Evolutionary conservation across 2,888 invertebrate species (phyloP).

Genomic region (Acheta domesticus): DNA sequence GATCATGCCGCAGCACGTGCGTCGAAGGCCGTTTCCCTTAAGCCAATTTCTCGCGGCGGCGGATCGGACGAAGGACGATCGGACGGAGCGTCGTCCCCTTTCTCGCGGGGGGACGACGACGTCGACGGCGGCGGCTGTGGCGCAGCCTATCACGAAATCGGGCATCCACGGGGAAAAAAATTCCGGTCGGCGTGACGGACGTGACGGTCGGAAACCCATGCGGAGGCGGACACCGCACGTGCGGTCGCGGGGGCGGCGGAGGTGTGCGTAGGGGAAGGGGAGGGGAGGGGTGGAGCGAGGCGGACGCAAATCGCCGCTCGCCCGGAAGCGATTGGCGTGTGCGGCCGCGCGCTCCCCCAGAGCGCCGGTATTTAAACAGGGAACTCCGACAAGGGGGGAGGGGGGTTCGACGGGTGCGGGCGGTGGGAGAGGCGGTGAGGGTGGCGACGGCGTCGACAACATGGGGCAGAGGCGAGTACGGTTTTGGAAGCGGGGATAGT

Average conservation of each 20-base stretch:
- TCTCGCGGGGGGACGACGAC: not conserved
- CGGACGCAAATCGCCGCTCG: conserved; percentile 1
- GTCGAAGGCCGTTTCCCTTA: too few relatives aligned
- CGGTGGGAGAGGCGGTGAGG: not conserved
- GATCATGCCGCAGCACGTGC: too few relatives aligned
- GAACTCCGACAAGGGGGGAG: not conserved
- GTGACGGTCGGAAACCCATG: not conserved
- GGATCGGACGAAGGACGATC: not conserved
- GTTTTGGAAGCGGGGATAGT: not conserved
- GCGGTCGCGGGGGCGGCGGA: not conserved
- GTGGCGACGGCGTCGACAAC: not conserved
- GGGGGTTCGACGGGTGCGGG: not conserved
- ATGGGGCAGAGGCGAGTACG: not conserved
- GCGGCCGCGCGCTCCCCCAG: not conserved
- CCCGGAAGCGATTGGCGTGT: conserved; percentile 7
- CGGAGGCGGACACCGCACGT: not conserved
- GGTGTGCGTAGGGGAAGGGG: too few relatives aligned
- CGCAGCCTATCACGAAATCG: not conserved
- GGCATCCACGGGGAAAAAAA: not conserved
- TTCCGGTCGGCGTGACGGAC: not conserved
- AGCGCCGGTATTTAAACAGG: not conserved
- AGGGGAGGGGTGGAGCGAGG: not conserved
- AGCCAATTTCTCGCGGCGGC: not conserved
- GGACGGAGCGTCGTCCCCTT: not conserved
- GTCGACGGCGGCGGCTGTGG: not conserved